Evolutionary conservation across 2,113 vertebrate species (phyloP).

Genomic region (Daphoenositta chrysoptera): DNA sequence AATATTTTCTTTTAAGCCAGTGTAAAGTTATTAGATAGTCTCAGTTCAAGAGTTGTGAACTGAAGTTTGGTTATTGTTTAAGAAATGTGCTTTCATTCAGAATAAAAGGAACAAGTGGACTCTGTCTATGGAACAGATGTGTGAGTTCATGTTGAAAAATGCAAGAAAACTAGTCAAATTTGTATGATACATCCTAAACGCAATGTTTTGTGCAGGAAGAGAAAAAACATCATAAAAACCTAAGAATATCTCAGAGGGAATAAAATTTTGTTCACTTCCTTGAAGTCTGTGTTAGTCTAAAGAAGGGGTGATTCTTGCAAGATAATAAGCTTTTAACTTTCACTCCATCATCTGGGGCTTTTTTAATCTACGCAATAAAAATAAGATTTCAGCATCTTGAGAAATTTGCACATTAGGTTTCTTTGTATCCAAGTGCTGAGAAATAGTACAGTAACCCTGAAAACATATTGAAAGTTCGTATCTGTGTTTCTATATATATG

Average conservation of each 20-base stretch:
- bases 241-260: neutral
- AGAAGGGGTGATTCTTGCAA: neutral
- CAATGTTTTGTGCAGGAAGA: neutral
- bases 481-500: neutral
- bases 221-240: neutral
- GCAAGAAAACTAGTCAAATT: neutral
- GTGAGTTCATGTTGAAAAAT: neutral
- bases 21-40: neutral
- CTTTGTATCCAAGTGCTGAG: neutral
- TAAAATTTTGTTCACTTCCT: neutral
- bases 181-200: neutral
- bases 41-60: neutral
- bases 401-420: neutral
- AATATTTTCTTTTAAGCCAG: neutral
- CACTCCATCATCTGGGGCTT: neutral
- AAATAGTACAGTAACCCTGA: neutral
- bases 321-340: neutral
- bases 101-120: neutral
- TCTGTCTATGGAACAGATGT: neutral
- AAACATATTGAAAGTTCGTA: neutral
- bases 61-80: neutral
- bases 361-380: neutral
- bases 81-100: neutral
- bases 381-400: neutral
- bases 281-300: neutral